phyloP scores from a whole-genome alignment of 2,113 vertebrate genomes.

The Saguinus imperator region DNA sequence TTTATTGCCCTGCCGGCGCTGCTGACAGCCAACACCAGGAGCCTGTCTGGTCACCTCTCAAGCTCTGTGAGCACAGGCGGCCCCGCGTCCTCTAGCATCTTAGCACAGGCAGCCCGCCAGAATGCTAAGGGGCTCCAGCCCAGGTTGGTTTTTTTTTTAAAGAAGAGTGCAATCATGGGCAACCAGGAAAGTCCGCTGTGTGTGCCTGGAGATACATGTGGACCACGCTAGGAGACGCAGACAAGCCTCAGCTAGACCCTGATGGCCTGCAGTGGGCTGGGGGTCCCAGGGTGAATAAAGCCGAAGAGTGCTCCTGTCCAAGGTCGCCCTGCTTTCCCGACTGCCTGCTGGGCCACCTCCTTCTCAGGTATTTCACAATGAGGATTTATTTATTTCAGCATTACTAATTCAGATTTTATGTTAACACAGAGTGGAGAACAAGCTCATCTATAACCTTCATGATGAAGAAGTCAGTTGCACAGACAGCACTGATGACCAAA shows the following conservation, averaged over 20 bases:
- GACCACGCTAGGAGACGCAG: neutral
- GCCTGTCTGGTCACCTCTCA: slow-evolving; percentile 82
- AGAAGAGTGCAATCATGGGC: slow-evolving; percentile 42
- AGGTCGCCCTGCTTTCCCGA: neutral
- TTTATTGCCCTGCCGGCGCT: slow-evolving; percentile 79
- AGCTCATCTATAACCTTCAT: neutral
- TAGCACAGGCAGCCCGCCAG: slow-evolving; percentile 60
- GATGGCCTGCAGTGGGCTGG: accelerated
- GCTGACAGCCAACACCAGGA: slow-evolving; percentile 69
- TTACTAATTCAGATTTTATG: accelerated
- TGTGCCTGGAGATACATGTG: neutral
- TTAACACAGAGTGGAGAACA: accelerated
- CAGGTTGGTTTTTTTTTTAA: neutral
- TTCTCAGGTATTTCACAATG: accelerated
- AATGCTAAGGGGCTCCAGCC: slow-evolving; percentile 74
- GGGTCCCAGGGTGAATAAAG: too few relatives aligned
- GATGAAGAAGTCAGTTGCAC: neutral
- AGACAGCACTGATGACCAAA: accelerated
- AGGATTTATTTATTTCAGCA: accelerated
- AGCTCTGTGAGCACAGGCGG: slow-evolving; percentile 76
- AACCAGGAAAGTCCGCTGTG: neutral
- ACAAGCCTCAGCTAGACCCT: neutral
- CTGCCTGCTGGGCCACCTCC: neutral
- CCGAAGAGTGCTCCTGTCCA: accelerated
- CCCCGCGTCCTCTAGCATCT: slow-evolving; percentile 67